Base-by-base conservation (phyloP, 1,140 invertebrate species). In the Anastatus disparis region DNA sequence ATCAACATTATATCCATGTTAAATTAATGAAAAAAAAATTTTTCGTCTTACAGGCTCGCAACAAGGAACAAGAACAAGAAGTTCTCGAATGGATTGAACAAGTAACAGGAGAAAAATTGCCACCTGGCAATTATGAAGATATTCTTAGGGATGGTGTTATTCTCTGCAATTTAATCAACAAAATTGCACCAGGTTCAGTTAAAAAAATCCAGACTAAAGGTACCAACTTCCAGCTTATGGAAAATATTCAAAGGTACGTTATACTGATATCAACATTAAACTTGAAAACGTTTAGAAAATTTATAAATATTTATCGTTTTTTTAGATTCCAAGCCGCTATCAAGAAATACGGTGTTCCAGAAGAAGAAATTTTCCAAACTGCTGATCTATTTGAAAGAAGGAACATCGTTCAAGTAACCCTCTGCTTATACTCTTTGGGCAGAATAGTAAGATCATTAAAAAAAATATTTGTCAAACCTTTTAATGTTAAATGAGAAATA, bases 331-430 rank as follows among this genome's bases (percentile, higher is more conserved):
- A 98, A 88, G 93, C 94, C 17, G 96, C 94, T 0, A 90, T 94
- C 44, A 97, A 95, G 85, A 93, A 93, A 70, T 98, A 98, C 80
- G 97, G 97, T 22, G 94, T 99, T 12, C 96, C 93, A 38, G 93
- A 97, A 78, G 95, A 97, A 82, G 97, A 99, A 88, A 96, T 98
- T 76, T 99, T 99, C 90, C 97, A 99, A 87, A 99, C 97, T 0
- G 97, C 97, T 35, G 97, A 99, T 88, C 88, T 99, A 7, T 99
- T 97, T 82, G 97, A 99, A 84, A 93, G 91, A 80, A 91, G 97
- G 77, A 99, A 99, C 88, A 97, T 99, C 85, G 90, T 95, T 63
- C 96, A 98, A 90, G 97, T 99, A 46, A 95, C 95, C 1, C 88
- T 97, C 48, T 96, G 94, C 78, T 86, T 98, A 17, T 96, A 95